Base-by-base conservation (phyloP, 2,888 invertebrate species). In the Laspeyria flexula region DNA sequence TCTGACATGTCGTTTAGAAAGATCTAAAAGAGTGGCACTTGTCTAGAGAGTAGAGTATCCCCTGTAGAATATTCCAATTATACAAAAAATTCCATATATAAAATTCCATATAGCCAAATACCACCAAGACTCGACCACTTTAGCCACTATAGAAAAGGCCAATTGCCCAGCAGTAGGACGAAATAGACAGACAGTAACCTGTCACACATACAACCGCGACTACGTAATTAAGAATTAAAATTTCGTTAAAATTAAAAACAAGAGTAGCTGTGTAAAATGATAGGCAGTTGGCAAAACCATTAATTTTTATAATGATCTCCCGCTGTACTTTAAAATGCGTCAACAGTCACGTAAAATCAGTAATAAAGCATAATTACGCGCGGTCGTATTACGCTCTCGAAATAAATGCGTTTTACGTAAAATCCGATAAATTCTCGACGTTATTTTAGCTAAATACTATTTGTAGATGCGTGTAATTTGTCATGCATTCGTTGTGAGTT, bases 281-380 rank as follows among this genome's bases (percentile, higher is more conserved):
- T 9, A 23, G 3, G 33, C 38, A 12, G 13, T 44, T 41, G 48
- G 30, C 42, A 27, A 5, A 30, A 13, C 30, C 48, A 59, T 59
- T 55, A 35, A 50, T 62, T 57, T 65, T 53, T 61, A 40, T 43
- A 59, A 59, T 52, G 29, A 56, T 41, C 40, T 39, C 40, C 41
- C 31, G 45, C 21, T 65, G 49, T 62, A 57, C 39, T 65, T 47
- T 34, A 39, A 50, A 46, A 55, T 61, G 42, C 62, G 62, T 65
- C 62, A 70, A 38, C 10, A 38, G 6, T 54, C 51, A 46, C 54
- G 57, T 56, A 47, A 62, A 62, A 52, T 52, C 37, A n/a, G 41
- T 57, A 43, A 49, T 49, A 49, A 51, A 49, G 18, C 29, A 27
- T 48, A 42, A 54, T 52, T 52, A 53, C 16, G 41, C 23, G 40